These are phyloP conservation scores for Caenorhabditis remanei DNA, from an alignment of 1,140 invertebrate genomes.

Conservation along the genomic window DNA sequence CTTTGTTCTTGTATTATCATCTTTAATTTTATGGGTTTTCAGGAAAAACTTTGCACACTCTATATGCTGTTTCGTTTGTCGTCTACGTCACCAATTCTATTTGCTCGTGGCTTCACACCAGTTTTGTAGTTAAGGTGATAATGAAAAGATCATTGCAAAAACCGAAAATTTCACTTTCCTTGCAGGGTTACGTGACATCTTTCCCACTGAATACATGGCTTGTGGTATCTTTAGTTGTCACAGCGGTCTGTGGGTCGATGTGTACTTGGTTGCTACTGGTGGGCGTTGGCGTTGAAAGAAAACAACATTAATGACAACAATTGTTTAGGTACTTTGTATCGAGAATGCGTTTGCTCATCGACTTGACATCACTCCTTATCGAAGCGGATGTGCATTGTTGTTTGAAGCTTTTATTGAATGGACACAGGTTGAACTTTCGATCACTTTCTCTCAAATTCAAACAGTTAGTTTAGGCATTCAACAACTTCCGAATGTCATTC, in stretches of 20 bases:
- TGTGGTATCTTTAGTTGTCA: slow-evolving; percentile 70
- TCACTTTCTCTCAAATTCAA: neutral
- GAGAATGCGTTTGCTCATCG: slow-evolving; percentile 76
- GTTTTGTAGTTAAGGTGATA: slow-evolving; percentile 46
- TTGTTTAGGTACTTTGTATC: slow-evolving; percentile 73
- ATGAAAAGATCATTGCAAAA: slow-evolving; percentile 9
- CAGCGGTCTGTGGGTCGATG: slow-evolving; percentile 73
- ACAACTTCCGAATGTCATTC: slow-evolving; percentile 77
- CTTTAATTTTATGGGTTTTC: slow-evolving; percentile 44
- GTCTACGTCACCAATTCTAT: slow-evolving; percentile 73
- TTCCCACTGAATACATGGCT: slow-evolving; percentile 75
- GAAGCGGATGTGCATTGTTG: slow-evolving; percentile 73
- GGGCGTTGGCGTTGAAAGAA: neutral
- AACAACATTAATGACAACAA: neutral
- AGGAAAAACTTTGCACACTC: slow-evolving; percentile 74
- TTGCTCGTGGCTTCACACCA: slow-evolving; percentile 73
- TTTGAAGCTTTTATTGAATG: slow-evolving; percentile 74
- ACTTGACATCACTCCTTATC: slow-evolving; percentile 67
- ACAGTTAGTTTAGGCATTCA: slow-evolving; percentile 69
- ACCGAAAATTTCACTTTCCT: neutral
- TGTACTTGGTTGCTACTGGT: slow-evolving; percentile 72
- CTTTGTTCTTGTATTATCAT: slow-evolving; percentile 22
- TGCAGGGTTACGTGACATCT: slow-evolving; percentile 72
- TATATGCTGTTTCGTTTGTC: slow-evolving; percentile 75
- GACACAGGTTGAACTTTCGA: slow-evolving; percentile 67